These are phyloP conservation scores for Typhlichthys subterraneus DNA, from an alignment of 2,797 vertebrate genomes.

Conservation along the genomic window DNA sequence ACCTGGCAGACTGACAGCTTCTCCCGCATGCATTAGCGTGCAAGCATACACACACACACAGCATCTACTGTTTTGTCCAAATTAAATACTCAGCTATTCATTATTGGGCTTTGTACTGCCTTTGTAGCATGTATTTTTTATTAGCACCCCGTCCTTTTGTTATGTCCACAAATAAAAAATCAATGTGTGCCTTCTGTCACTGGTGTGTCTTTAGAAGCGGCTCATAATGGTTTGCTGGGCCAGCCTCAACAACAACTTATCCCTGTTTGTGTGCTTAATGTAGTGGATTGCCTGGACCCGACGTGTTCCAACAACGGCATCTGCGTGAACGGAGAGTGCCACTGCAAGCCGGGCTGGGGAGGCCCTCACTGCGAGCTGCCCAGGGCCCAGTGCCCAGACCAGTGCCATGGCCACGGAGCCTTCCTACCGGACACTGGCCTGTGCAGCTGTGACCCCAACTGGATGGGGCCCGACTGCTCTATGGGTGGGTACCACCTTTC, in stretches of 20 bases:
- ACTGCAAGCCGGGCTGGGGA: conserved; percentile 97
- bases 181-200: conserved; percentile 35
- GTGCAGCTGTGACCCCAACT: conserved; percentile 96
- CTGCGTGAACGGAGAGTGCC: conserved; percentile 94
- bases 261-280: conserved; percentile 30
- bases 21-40: conserved; percentile 53
- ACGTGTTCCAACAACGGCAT: conserved; percentile 95
- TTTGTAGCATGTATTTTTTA: conserved; percentile 51
- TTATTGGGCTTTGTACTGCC: conserved; percentile 61
- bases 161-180: conserved; percentile 34
- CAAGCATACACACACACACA: conserved; percentile 6
- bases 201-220: conserved; percentile 11
- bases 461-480: conserved; percentile 99
- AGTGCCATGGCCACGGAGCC: conserved; percentile 98
- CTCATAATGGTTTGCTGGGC: conserved; percentile 7
- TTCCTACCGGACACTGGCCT: conserved; percentile 93
- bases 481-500: conserved; percentile 82
- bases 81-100: conserved; percentile 24
- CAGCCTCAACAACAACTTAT: too few species aligned
- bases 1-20: conserved; percentile 76
- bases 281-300: conserved; percentile 96
- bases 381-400: conserved; percentile 93
- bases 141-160: conserved; percentile 46
- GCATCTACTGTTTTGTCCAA: not conserved
- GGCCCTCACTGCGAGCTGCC: conserved; percentile 94